Base-by-base conservation (phyloP, 2,888 invertebrate genomes). In the Chirona hameri region DNA sequence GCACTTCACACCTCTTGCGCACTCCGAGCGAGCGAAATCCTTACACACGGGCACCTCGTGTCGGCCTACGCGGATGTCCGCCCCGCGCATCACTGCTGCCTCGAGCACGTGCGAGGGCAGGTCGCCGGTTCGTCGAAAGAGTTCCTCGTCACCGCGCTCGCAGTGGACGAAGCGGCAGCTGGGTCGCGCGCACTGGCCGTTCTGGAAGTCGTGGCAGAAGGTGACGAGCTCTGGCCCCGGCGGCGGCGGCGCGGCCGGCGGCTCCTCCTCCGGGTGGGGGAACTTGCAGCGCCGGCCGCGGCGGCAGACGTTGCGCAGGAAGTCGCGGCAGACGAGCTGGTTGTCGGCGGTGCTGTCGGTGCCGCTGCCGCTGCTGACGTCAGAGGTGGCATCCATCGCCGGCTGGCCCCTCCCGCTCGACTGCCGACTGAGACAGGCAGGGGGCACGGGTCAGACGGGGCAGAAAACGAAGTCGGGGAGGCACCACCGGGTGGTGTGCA, bases 141-240 rank as follows among this genome's bases (percentile, higher is more conserved):
- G 92, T 84, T 91, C 90, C 87, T 94, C 94, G 86, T 93, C 93
- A 86, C 92, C 92, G 29, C 93, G 90, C 0, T 92, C 91, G 86
- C 94, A 94, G 88, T 95, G 95, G 79, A 94, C 90, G 87, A 94
- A 94, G 86, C 92, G 92, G 86, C 94, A 94, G 83, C 92, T 92
- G 7, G 91, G 90, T 86, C 95, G 90, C n/a, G 91, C 90, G 87
- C 94, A 95, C 84, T 92, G 91, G 79, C 91, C 91, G 87, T 95
- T 95, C 88, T 94, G 94, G 86, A 87, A 91, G 86, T 91, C 91
- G 86, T 90, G 90, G 86, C 91, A 91, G 86, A 91, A 91, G 65
- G 84, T 83, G 39, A 86, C 82, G 12, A 82, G 81, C 72, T 82
- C 83, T 31, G 69, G 83, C 39, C 39, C 4, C 52, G 81, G 84